Percentiles rank a stretch among this genome's conserved stretches.
phyloP scores from a whole-genome alignment of 1,140 invertebrate species.

The Plutomurus gul region DNA sequence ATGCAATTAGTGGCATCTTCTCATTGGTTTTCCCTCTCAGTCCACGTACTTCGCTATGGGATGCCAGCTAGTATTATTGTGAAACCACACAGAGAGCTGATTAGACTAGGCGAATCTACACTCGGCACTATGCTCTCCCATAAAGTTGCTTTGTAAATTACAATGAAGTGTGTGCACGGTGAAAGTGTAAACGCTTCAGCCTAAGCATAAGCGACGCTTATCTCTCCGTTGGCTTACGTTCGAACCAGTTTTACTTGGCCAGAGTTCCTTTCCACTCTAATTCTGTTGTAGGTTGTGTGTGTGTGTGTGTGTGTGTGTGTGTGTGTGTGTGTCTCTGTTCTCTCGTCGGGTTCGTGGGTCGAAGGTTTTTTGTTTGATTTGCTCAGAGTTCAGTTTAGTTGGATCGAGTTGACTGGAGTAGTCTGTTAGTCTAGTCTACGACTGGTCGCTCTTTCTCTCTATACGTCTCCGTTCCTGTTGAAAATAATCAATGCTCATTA shows the following conservation, averaged over 20 bases:
- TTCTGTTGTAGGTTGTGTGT: no score
- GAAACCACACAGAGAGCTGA: not conserved
- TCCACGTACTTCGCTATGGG: not conserved
- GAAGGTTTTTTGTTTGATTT: conserved; percentile 24
- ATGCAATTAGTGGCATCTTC: conserved; percentile 7
- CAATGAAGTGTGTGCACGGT: no score
- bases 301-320: no score
- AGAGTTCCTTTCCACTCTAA: not conserved
- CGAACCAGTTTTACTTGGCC: not conserved
- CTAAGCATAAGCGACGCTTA: not conserved
- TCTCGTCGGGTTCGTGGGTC: not conserved
- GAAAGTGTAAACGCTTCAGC: not conserved
- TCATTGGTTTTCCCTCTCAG: not conserved
- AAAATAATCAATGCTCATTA: conserved; percentile 41
- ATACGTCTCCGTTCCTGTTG: not conserved
- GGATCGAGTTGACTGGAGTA: not conserved
- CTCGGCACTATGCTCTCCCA: no score
- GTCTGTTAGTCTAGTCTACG: not conserved
- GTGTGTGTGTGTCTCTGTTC: not conserved
- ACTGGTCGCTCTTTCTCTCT: not conserved
- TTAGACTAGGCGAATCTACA: no score
- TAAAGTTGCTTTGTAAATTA: no score
- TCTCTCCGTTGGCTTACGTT: not conserved
- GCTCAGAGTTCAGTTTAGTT: conserved; percentile 6
- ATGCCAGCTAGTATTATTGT: conserved; percentile 4